Conservation (phyloP, 2,113 vertebrate genomes). For the Stictonetta naevosa region DNA sequence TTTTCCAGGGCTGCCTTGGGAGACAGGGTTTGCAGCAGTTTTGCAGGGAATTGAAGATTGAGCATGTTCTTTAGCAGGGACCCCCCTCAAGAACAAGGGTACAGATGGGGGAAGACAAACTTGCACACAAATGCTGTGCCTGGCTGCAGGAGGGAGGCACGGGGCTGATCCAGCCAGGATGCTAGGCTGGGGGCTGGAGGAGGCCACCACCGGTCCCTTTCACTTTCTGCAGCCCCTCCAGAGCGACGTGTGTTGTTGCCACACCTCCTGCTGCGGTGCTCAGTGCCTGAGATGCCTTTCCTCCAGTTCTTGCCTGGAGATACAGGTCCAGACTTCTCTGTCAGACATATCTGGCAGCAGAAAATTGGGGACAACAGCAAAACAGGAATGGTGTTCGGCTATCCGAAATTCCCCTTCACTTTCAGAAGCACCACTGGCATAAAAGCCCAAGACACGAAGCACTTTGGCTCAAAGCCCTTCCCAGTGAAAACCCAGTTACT, state of each 20-base stretch:
- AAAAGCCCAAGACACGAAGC: background rate
- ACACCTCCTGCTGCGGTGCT: accelerated
- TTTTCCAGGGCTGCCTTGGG: background rate
- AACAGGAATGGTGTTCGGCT: accelerated
- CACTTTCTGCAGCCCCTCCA: background rate
- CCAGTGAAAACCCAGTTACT: background rate
- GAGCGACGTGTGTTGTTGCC: too few species aligned
- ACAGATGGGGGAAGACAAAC: background rate
- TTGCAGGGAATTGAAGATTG: background rate
- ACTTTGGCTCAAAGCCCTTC: background rate
- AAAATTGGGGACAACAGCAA: background rate
- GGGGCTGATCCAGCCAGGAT: background rate
- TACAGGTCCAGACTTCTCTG: background rate
- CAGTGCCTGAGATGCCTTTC: background rate
- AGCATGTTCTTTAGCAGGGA: background rate
- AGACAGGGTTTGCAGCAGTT: accelerated
- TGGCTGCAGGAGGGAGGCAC: accelerated
- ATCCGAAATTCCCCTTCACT: accelerated
- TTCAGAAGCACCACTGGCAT: background rate
- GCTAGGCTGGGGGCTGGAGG: background rate
- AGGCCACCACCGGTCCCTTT: accelerated
- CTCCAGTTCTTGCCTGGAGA: accelerated
- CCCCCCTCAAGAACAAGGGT: background rate
- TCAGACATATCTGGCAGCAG: background rate
- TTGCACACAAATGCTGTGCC: background rate